Evolutionary conservation across 1,140 invertebrate species (phyloP), one percentile per base, ranked within the genome.

Genomic region (Dysdera silvatica): DNA sequence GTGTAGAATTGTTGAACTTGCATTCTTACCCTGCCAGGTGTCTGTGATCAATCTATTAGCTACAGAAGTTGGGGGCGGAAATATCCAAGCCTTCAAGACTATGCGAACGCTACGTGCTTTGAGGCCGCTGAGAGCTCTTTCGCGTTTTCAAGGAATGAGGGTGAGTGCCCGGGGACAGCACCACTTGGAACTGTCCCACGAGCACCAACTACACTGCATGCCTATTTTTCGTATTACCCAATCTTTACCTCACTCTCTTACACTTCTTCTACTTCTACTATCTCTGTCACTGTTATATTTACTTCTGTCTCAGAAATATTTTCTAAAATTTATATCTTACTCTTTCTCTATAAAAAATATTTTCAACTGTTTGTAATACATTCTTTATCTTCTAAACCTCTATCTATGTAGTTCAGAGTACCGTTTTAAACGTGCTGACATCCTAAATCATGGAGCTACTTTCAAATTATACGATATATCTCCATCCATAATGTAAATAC

Each of bases 31-130:
- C 74, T 79, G 78, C 74, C 85, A 92, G 89, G 89, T 94, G 77
- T 95, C 92, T 78, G 85, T 95, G 81, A 91, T 95, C 82, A 95
- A 95, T 85, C 91, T 95, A 83, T 85, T 92, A 81, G 92, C 92
- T 78, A 89, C 89, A 78, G 83, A 93, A 78, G 84, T 85, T 81
- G 90, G 91, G 78, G 89, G 88, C 77, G 89, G 90, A 77, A 89
- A 90, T 80, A 93, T 94, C 84, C 90, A 94, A 85, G 91, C 91
- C 79, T 94, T 95, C 87, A 94, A 94, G 88, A 94, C 91, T 77
- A 95, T 95, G 91, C 81, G 91, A 85, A 94, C 91, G 74, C 83
- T 95, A 75, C 85, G 91, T 82, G 91, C 91, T 78, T 84, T 95
- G 79, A 86, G 91, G 77, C 91, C 91, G 75, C 84, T 95, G 79